A percentile compares a stretch with the other conserved stretches of the same genome.
These are phyloP conservation scores for Neotoxoptera formosana DNA, from an alignment of 1,140 invertebrate species.

Conservation along the genomic window DNA sequence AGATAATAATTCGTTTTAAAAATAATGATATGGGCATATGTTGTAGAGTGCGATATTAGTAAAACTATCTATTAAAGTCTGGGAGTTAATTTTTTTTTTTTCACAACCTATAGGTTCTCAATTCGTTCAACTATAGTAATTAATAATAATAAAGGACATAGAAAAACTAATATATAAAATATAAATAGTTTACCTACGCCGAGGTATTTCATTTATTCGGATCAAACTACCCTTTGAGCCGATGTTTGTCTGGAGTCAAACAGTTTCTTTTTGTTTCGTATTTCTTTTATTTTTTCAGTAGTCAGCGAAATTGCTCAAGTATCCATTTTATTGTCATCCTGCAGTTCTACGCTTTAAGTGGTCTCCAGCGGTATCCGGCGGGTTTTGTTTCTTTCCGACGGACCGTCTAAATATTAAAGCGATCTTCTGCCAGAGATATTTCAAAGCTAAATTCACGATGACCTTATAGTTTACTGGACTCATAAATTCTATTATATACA, in stretches of 20 bases:
- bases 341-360: not conserved
- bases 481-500: too few relatives aligned
- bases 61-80: not conserved
- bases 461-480: not conserved
- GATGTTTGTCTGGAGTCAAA: constrained; percentile 1
- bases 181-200: not conserved
- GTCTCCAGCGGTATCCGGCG: not conserved
- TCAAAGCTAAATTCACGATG: not conserved
- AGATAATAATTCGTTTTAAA: not conserved
- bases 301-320: constrained; percentile 13
- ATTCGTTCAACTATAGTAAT: not conserved
- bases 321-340: constrained; percentile 18
- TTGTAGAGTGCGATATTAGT: not conserved
- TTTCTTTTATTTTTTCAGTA: constrained; percentile 7
- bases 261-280: constrained; percentile 22
- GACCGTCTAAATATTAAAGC: constrained; percentile 13
- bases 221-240: not conserved
- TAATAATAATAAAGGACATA: not conserved
- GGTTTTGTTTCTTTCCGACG: not conserved
- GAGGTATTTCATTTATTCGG: not conserved
- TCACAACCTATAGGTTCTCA: not conserved
- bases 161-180: not conserved
- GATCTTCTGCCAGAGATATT: not conserved
- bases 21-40: not conserved
- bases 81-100: constrained; percentile 7